phyloP scores from a whole-genome alignment of 2,888 invertebrate species.

The Leptopterna dolabrata region DNA sequence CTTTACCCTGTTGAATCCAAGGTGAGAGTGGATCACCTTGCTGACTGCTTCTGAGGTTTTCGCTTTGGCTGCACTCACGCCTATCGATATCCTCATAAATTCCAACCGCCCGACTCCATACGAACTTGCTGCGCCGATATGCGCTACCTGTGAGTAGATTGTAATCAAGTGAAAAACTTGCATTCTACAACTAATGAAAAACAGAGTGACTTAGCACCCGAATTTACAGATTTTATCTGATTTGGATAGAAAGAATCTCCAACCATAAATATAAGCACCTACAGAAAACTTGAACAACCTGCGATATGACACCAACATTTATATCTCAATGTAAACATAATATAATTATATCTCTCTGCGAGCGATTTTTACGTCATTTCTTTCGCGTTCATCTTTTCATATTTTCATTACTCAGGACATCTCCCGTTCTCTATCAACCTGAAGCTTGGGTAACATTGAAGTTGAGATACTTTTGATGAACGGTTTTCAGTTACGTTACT shows the following conservation, averaged over 20 bases:
- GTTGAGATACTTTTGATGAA: not conserved
- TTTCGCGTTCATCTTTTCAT: not conserved
- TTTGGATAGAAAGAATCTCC: too few relatives aligned
- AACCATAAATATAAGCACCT: too few relatives aligned
- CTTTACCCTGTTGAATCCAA: not conserved
- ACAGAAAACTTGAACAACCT: too few relatives aligned
- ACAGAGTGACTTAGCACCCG: not conserved
- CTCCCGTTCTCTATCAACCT: not conserved
- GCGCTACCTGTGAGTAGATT: not conserved
- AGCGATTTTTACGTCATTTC: not conserved
- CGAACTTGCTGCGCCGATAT: conserved; percentile 33
- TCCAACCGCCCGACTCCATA: not conserved
- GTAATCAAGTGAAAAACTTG: not conserved
- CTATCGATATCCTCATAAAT: not conserved
- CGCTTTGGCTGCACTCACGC: conserved; percentile 21
- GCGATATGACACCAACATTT: too few relatives aligned
- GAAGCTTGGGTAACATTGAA: not conserved
- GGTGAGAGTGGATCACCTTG: not conserved
- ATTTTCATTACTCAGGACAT: not conserved
- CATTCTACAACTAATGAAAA: not conserved
- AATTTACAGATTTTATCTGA: too few relatives aligned
- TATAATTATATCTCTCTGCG: too few relatives aligned
- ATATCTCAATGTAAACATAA: too few relatives aligned
- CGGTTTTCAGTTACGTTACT: not conserved
- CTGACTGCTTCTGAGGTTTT: conserved; percentile 1